These are phyloP conservation scores for Nineta flava DNA, from an alignment of 2,888 invertebrate genomes.

Conservation along the genomic window DNA sequence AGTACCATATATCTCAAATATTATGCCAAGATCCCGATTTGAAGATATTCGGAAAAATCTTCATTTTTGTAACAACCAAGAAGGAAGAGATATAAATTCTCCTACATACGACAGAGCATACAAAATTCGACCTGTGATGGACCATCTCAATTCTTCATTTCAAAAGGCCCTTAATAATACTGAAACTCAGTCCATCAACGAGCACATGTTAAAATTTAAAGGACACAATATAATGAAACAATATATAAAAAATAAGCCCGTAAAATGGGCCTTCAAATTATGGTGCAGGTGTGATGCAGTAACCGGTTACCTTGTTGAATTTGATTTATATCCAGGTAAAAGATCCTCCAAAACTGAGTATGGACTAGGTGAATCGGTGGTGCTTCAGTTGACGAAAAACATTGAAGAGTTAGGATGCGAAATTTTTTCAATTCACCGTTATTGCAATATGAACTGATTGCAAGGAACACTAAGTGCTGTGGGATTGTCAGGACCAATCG, in stretches of 20 bases:
- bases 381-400: conserved; percentile 9
- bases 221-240: conserved; percentile 10
- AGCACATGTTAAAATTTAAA: conserved; percentile 14
- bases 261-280: conserved; percentile 9
- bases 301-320: conserved; percentile 13
- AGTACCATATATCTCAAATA: neutral
- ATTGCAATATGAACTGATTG: neutral
- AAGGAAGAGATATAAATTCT: neutral
- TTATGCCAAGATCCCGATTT: neutral
- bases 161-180: neutral
- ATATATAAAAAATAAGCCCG: conserved; percentile 5
- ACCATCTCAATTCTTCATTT: neutral
- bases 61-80: neutral
- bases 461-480: neutral
- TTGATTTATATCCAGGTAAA: conserved; percentile 14
- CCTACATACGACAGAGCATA: neutral
- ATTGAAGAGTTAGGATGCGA: neutral
- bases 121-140: neutral
- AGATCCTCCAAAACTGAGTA: conserved; percentile 11
- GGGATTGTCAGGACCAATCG: neutral
- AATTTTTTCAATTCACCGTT: neutral
- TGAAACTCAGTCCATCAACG: neutral
- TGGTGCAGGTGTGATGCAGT: conserved; percentile 10
- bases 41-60: neutral
- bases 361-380: conserved; percentile 14